phyloP scores from a whole-genome alignment of 2,113 vertebrate genomes.

The Brevimyrus niger region DNA sequence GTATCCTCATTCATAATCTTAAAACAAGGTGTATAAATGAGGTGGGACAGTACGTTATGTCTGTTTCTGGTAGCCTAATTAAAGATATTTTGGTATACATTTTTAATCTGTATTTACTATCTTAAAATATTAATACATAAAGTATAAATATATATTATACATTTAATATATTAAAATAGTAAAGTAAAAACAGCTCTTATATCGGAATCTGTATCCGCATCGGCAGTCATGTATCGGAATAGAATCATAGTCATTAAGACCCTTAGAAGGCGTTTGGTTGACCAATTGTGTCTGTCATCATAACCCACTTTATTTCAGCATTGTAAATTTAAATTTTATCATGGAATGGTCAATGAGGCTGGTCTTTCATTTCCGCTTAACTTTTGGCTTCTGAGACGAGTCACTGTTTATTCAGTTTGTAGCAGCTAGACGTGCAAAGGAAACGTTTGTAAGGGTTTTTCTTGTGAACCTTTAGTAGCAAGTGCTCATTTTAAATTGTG shows the following conservation, averaged over 20 bases:
- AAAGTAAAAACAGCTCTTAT: no score
- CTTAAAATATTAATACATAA: no score
- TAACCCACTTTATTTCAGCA: neutral
- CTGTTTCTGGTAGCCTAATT: no score
- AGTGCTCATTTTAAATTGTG: neutral
- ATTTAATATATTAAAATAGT: no score
- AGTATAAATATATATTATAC: no score
- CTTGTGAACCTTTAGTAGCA: neutral
- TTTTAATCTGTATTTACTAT: no score
- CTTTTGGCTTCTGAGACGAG: neutral
- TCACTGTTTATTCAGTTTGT: neutral
- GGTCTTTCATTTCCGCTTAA: conserved; percentile 2
- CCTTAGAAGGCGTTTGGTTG: neutral
- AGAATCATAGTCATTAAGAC: neutral
- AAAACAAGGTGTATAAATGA: no score
- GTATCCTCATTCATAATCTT: no score
- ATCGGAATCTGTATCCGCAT: no score
- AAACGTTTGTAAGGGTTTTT: neutral
- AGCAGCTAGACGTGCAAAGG: neutral
- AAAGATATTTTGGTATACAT: no score
- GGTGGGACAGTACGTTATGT: no score
- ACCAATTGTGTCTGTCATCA: neutral
- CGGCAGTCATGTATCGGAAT: no score
- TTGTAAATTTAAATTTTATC: neutral
- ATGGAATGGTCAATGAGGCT: neutral